Percentiles rank a stretch among this genome's conserved stretches.
phyloP scores from a whole-genome alignment of 1,140 invertebrate genomes.

The Drosophila malerkotliana region DNA sequence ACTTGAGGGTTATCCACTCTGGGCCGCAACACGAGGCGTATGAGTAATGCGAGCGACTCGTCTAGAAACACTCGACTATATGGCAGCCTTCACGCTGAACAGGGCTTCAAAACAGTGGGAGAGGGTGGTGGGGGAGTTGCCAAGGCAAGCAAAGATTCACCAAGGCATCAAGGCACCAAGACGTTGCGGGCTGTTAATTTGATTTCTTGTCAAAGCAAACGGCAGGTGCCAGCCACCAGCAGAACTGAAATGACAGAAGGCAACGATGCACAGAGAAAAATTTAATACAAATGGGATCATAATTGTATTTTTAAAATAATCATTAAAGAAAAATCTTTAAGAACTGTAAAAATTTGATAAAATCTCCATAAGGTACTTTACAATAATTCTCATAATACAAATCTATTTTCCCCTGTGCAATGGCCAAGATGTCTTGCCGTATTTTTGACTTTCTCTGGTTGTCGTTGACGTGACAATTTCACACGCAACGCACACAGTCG shows the following conservation, averaged over 20 bases:
- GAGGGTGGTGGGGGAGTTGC: slow-evolving; percentile 5
- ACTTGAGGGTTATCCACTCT: slow-evolving; percentile 31
- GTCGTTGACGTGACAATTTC: slow-evolving; percentile 76
- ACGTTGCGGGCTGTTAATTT: slow-evolving; percentile 71
- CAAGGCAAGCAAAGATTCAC: background rate
- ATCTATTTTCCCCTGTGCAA: background rate
- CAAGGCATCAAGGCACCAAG: slow-evolving; percentile 46
- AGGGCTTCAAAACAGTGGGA: background rate
- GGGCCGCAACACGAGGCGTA: slow-evolving; percentile 46
- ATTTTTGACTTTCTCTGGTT: slow-evolving; percentile 68
- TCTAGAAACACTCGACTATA: slow-evolving; percentile 26
- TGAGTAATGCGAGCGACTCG: slow-evolving; percentile 45
- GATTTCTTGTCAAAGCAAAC: slow-evolving; percentile 71
- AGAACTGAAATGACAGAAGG: slow-evolving; percentile 36
- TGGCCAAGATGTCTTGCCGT: slow-evolving; percentile 58
- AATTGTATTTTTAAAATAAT: too few relatives aligned
- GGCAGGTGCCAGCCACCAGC: slow-evolving; percentile 30
- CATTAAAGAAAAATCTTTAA: too few relatives aligned
- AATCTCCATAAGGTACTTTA: too few relatives aligned
- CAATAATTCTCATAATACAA: background rate
- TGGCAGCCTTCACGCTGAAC: slow-evolving; percentile 5
- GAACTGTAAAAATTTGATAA: too few relatives aligned
- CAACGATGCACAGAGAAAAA: background rate
- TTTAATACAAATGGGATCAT: too few relatives aligned
- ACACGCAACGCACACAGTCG: slow-evolving; percentile 55